Percentiles rank a stretch among this genome's conserved stretches.
Conservation (phyloP, 1,140 invertebrate genomes). For the Cephus cinctus region DNA sequence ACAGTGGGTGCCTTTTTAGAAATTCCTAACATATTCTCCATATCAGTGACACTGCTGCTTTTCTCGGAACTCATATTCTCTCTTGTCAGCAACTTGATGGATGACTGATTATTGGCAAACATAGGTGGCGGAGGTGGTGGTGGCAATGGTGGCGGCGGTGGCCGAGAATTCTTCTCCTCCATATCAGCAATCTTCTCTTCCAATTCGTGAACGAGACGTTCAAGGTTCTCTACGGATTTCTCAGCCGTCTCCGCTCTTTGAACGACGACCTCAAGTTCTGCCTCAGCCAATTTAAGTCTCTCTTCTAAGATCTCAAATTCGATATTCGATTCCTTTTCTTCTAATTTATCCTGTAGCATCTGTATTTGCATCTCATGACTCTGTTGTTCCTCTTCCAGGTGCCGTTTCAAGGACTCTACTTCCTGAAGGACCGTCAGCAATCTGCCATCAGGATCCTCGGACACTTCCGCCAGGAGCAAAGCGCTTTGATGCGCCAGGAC, state of each 20-base stretch:
- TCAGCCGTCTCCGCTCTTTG: slow-evolving; percentile 66
- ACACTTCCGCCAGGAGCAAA: slow-evolving; percentile 63
- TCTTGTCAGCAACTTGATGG: slow-evolving; percentile 41
- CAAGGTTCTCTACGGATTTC: slow-evolving; percentile 40
- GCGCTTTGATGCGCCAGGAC: slow-evolving; percentile 67
- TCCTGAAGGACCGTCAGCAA: slow-evolving; percentile 60
- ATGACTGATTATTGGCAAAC: slow-evolving; percentile 27
- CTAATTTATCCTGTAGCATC: slow-evolving; percentile 63
- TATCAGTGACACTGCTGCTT: slow-evolving; percentile 54
- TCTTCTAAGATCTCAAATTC: slow-evolving; percentile 70
- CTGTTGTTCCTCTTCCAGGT: slow-evolving; percentile 62
- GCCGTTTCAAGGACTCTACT: slow-evolving; percentile 62
- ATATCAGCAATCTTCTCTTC: slow-evolving; percentile 44
- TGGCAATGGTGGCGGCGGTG: slow-evolving; percentile 47
- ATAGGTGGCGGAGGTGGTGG: slow-evolving; percentile 45
- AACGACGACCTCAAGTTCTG: slow-evolving; percentile 62
- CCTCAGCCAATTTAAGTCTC: slow-evolving; percentile 67
- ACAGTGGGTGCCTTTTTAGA: slow-evolving; percentile 43
- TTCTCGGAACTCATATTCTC: slow-evolving; percentile 34
- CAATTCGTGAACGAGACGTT: slow-evolving; percentile 34
- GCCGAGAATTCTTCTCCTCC: slow-evolving; percentile 39
- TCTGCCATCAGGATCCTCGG: slow-evolving; percentile 57
- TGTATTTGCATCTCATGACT: slow-evolving; percentile 58
- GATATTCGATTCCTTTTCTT: slow-evolving; percentile 65
- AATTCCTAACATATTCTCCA: slow-evolving; percentile 62